Conservation (phyloP, 2,113 vertebrate species). For the Lepisosteus oculatus region DNA sequence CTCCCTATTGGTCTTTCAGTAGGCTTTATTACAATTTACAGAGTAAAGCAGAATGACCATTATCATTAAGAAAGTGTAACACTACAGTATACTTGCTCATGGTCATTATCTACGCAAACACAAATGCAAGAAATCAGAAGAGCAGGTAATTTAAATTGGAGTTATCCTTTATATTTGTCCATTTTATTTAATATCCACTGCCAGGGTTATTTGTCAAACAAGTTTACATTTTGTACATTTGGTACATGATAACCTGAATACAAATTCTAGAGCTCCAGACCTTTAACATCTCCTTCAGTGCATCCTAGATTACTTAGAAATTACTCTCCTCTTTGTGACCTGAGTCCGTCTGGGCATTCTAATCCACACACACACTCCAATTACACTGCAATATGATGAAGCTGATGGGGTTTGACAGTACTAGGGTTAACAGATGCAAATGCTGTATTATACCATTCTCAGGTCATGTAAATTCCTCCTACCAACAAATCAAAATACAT, state of each 20-base stretch:
- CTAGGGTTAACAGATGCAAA: neutral
- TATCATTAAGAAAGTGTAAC: too few relatives aligned
- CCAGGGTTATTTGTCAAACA: constrained; percentile 48
- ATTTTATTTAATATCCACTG: constrained; percentile 22
- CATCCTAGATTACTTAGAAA: constrained; percentile 22
- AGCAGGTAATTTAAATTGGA: too few relatives aligned
- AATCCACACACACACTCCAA: constrained; percentile 38
- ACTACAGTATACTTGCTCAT: too few relatives aligned
- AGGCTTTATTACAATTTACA: too few relatives aligned
- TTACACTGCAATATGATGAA: constrained; percentile 31
- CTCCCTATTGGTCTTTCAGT: too few relatives aligned
- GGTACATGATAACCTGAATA: constrained; percentile 51
- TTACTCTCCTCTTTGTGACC: constrained; percentile 4
- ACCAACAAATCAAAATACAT: too few relatives aligned
- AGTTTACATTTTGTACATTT: constrained; percentile 55
- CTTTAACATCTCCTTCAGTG: constrained; percentile 42
- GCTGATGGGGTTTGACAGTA: neutral
- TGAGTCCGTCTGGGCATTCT: constrained; percentile 30
- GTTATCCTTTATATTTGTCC: too few relatives aligned
- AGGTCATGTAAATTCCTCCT: neutral
- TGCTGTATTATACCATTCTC: neutral
- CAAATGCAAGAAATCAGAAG: too few relatives aligned
- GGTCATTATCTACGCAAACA: too few relatives aligned
- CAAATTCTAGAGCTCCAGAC: constrained; percentile 48
- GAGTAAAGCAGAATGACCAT: too few relatives aligned